A percentile compares a stretch with the other conserved stretches of the same genome.
phyloP scores from a whole-genome alignment of 2,113 vertebrate genomes.

The Thermophis baileyi region DNA sequence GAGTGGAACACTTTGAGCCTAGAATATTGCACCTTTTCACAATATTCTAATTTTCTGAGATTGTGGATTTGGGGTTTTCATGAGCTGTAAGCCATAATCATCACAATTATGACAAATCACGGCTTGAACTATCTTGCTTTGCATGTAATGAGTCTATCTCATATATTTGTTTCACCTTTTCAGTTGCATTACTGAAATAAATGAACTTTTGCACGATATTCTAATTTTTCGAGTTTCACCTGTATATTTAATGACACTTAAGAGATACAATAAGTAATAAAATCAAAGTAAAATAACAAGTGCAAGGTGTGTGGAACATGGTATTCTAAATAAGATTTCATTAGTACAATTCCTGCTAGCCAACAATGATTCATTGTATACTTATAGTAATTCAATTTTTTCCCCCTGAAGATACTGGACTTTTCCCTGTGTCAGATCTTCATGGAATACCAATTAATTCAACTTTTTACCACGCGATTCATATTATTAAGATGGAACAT shows the following conservation, averaged over 20 bases:
- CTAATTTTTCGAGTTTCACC: no score
- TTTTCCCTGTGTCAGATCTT: conserved; percentile 2
- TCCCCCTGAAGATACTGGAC: neutral
- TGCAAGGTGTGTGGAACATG: neutral
- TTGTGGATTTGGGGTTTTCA: no score
- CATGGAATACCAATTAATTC: neutral
- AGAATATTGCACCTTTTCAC: no score
- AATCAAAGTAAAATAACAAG: neutral
- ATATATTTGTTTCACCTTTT: no score
- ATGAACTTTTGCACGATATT: no score
- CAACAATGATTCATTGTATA: conserved; percentile 3
- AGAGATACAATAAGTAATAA: neutral
- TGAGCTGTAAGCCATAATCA: no score
- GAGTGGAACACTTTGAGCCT: no score
- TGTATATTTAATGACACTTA: neutral
- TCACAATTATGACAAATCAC: no score
- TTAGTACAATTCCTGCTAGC: neutral
- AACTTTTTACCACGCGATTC: conserved; percentile 17
- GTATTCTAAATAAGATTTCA: neutral
- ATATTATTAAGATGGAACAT: neutral
- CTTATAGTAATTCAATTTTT: neutral
- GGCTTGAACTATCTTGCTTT: no score
- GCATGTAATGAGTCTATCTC: no score
- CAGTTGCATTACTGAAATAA: no score
- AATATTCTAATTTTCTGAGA: no score